Conservation (phyloP, 2,797 vertebrate species). For the Urophycis tenuis region DNA sequence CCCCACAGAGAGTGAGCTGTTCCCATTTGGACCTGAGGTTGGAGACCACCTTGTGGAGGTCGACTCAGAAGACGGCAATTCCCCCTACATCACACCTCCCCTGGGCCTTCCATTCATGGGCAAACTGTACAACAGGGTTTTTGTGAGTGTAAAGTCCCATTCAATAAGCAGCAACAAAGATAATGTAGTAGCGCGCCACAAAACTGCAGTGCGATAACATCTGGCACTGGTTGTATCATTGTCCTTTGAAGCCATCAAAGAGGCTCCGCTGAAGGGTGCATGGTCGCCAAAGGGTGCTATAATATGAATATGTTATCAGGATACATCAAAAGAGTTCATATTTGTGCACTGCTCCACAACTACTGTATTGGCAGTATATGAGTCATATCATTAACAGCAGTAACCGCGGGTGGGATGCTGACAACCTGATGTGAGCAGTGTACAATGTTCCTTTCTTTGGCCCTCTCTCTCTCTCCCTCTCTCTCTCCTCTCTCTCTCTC, state of each 20-base stretch:
- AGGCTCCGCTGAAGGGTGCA: background rate
- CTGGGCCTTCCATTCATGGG: conserved; percentile 70
- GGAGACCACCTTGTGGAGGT: conserved; percentile 63
- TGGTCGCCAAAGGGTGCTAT: background rate
- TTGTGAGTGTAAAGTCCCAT: conserved; percentile 62
- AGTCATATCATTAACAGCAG: background rate
- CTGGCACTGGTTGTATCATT: background rate
- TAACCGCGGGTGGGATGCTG: background rate
- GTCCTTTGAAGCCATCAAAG: background rate
- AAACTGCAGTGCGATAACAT: background rate
- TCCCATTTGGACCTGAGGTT: conserved; percentile 70
- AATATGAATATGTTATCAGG: background rate
- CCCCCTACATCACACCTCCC: conserved; percentile 71
- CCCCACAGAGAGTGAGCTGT: conserved; percentile 66
- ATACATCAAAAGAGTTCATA: background rate
- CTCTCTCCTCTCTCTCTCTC: background rate
- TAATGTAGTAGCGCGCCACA: background rate
- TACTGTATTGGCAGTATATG: too few relatives aligned
- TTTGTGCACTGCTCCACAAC: background rate
- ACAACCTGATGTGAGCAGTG: background rate
- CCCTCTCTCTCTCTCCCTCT: background rate
- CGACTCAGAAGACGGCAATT: conserved; percentile 67
- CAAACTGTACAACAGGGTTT: conserved; percentile 67
- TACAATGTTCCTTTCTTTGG: background rate
- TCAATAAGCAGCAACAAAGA: background rate